Evolutionary conservation across 2,797 vertebrate genomes (phyloP), one percentile per base, ranked within the genome.

Genomic region (Capromys pilorides): DNA sequence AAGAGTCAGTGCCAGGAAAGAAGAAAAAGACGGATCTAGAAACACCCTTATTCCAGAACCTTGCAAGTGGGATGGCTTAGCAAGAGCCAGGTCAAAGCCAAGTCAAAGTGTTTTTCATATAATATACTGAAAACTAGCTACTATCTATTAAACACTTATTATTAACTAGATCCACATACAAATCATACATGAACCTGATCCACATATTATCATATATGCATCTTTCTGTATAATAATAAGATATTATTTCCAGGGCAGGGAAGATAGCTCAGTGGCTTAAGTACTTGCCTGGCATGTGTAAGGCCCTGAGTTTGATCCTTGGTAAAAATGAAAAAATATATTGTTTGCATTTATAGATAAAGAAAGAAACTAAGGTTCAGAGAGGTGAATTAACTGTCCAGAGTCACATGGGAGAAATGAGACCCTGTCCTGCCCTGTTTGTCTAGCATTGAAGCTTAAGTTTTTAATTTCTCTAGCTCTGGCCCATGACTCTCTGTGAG

Each of bases 31-130:
- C 16, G 31, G 71, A 36, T 22, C 51, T 66, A 81, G 62, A 88
- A 80, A 31, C 2, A 39, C 39, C 11, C 14, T 24, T 1, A 62
- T 1, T 18, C 21, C 2, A 19, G 83, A 67, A n/a, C 24, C 81
- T 82, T 59, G 78, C 45, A 81, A 88, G 77, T 59, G 49, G 3
- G 24, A 61, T 16, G 61, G 45, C 21, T 93, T 64, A 77, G 73
- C 49, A 89, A 91, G 84, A 91, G 62, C 21, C 88, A 26, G 69
- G 69, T 64, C 21, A 62, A 93, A 93, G 26, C 64, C 41, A 83
- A 39, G 51, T 77, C 66, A 88, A 88, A 3, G 1, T 73, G 26
- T 88, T 77, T 77, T 82, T 88, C 67, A 91, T 84, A 84, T 2
- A 81, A 41, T 54, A 66, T 2, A 54, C 69, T 88, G 54, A 88